Evolutionary conservation across 2,113 vertebrate species (phyloP), one percentile per base, ranked within the genome.

Genomic region (Eolophus roseicapilla): DNA sequence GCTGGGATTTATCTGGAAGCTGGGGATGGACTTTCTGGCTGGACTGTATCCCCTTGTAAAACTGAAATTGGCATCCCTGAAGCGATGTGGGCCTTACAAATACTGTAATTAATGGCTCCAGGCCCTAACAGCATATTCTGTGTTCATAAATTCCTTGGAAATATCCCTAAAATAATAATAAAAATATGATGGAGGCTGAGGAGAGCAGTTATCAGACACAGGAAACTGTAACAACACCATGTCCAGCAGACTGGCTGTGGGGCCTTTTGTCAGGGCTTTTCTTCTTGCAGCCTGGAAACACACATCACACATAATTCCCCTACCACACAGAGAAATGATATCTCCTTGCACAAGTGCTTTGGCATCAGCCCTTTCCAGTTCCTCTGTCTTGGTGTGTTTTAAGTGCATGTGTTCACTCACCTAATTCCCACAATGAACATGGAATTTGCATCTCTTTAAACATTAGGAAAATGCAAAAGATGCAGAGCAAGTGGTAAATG

Each of bases 161-260:
- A 83, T 20, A 17, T 28, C 29, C 29, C 21, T 91, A 27, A 91
- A 89, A 82, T 64, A 12, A 65, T 44, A 17, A 31, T 11, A 3
- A 15, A 74, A n/a, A 29, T 1, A 15, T 41, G 35, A 2, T 31
- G 52, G 23, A 59, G 57, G 73, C 69, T 64, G 77, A 82, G 60
- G 64, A 53, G n/a, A 70, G 33, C n/a, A 44, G 10, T 64, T n/a
- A 28, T 2, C n/a, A 52, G 63, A 10, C 46, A 27, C 28, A 8
- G 47, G 2, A 35, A 24, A 24, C 57, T 35, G 9, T 8, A 65
- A 29, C 17, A 29, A 6, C 1, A 0, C 14, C 2, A 1, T 3
- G 21, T 27, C 39, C 83, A 39, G 37, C 37, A 50, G 11, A 21
- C 10, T 37, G 52, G 19, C 67, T 27, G 2, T 3, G 37, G 37